phyloP scores from a whole-genome alignment of 2,113 vertebrate species.

The Melanostigma gelatinosum region DNA sequence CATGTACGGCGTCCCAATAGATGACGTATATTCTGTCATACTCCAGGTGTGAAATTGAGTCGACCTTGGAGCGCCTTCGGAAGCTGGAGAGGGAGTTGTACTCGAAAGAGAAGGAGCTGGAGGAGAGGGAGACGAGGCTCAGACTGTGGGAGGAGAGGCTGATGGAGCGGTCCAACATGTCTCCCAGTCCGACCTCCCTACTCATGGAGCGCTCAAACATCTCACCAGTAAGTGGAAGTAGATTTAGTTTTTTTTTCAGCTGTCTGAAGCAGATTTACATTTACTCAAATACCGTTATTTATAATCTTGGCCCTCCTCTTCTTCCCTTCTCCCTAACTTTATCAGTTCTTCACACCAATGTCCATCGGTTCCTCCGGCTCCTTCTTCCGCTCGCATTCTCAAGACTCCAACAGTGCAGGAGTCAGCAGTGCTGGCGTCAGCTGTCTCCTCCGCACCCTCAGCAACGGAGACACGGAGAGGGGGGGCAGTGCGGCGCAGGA shows the following conservation, averaged over 20 bases:
- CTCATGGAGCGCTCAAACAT: constrained; percentile 83
- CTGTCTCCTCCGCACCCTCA: constrained; percentile 91
- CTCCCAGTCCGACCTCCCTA: constrained; percentile 73
- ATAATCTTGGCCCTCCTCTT: background rate
- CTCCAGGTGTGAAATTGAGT: constrained; percentile 96
- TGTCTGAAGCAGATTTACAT: background rate
- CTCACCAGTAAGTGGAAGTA: constrained; percentile 82
- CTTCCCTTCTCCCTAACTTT: constrained; percentile 55
- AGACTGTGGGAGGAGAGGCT: constrained; percentile 96
- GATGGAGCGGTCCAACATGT: constrained; percentile 91
- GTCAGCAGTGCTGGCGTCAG: constrained; percentile 84
- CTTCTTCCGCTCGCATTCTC: constrained; percentile 98
- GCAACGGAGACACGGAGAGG: constrained; percentile 85
- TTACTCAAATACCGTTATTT: background rate
- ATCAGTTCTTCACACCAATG: constrained; percentile 94
- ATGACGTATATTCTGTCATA: background rate
- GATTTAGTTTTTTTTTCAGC: background rate
- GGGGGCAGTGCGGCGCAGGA: constrained; percentile 62
- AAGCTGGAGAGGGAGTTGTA: constrained; percentile 96
- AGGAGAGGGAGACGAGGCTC: constrained; percentile 92
- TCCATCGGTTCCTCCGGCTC: constrained; percentile 91
- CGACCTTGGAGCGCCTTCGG: constrained; percentile 94
- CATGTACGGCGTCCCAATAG: background rate
- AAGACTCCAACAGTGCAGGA: constrained; percentile 95
- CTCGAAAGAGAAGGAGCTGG: constrained; percentile 97